Evolutionary conservation across 1,140 invertebrate species (phyloP).

Genomic region (Rhopalosiphum padi): DNA sequence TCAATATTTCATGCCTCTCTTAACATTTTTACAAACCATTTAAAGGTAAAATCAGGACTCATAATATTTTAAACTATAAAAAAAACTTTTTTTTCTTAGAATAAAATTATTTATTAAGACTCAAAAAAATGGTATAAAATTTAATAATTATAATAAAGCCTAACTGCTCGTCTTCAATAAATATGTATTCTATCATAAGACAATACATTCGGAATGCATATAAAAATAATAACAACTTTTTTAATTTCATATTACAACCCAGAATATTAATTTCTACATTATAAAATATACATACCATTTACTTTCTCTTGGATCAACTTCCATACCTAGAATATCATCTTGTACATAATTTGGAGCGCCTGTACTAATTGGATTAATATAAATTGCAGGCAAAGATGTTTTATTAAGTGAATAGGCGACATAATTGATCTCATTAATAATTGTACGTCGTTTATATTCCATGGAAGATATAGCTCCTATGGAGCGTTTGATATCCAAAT

Average conservation of each 20-base stretch:
- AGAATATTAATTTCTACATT: neutral
- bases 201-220: neutral
- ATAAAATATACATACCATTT: constrained; percentile 12
- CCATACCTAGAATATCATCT: neutral
- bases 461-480: constrained; percentile 14
- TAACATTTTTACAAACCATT: neutral
- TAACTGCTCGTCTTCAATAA: neutral
- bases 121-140: neutral
- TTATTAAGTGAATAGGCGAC: neutral
- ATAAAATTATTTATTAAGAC: neutral
- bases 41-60: neutral
- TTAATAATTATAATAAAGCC: neutral
- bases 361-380: too few relatives aligned
- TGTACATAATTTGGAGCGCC: neutral
- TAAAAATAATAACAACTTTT: neutral
- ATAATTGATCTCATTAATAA: neutral
- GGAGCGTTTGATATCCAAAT: neutral
- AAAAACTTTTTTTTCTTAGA: neutral
- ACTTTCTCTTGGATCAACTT: constrained; percentile 2
- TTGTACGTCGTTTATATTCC: constrained; percentile 23
- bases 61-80: neutral
- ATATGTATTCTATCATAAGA: neutral
- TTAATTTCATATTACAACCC: neutral
- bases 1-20: neutral
- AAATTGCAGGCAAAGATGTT: neutral